Evolutionary conservation across 2,888 invertebrate species (phyloP).

Genomic region (Heliconius erato): DNA sequence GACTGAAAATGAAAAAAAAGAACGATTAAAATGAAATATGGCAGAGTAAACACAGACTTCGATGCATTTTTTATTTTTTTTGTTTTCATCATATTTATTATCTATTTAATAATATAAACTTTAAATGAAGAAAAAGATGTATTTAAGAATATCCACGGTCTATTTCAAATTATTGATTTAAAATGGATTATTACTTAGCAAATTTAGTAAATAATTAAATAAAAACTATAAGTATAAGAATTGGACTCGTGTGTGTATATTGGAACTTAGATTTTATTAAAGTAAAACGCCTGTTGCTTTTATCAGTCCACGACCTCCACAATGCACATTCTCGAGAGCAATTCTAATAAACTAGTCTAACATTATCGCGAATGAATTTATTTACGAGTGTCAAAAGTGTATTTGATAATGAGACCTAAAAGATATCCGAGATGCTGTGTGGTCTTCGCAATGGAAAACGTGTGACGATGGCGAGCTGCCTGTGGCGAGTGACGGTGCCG

Average conservation of each 20-base stretch:
- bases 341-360: slow-evolving; percentile 50
- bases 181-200: too few species aligned
- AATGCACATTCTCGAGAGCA: slow-evolving; percentile 45
- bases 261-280: slow-evolving; percentile 20
- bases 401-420: slow-evolving; percentile 53
- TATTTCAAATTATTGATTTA: too few species aligned
- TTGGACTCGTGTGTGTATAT: neutral
- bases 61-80: too few species aligned
- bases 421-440: slow-evolving; percentile 55
- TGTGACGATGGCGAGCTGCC: slow-evolving; percentile 18
- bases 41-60: too few species aligned
- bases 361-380: slow-evolving; percentile 54
- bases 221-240: too few species aligned
- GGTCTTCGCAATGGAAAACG: slow-evolving; percentile 49
- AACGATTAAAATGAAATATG: too few species aligned
- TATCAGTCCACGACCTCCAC: slow-evolving; percentile 50
- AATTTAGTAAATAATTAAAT: too few species aligned
- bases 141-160: too few species aligned
- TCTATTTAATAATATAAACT: too few species aligned
- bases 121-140: too few species aligned
- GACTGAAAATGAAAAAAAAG: too few species aligned
- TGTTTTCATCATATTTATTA: too few species aligned
- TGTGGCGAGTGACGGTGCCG: slow-evolving; percentile 55
- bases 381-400: slow-evolving; percentile 58
- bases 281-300: slow-evolving; percentile 28